Evolutionary conservation across 2,888 invertebrate species (phyloP).

Genomic region (Epirrita christyi): DNA sequence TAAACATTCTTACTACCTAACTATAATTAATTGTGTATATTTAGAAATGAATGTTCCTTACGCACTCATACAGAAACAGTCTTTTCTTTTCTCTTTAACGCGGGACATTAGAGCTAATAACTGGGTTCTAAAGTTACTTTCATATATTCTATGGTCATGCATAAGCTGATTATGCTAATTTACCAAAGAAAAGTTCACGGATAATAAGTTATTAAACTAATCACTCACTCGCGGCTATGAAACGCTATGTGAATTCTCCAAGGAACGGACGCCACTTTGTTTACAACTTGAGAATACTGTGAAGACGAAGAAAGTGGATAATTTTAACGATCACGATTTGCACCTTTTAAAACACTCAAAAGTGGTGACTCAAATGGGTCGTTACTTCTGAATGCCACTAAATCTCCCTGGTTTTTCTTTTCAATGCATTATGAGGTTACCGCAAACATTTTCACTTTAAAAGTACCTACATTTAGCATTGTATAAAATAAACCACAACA

Average conservation of each 20-base stretch:
- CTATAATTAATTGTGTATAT: too few species aligned
- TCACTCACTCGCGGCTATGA: slow-evolving; percentile 26
- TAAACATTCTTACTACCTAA: too few species aligned
- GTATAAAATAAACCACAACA: background rate
- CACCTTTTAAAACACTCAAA: too few species aligned
- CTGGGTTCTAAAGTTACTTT: slow-evolving; percentile 4
- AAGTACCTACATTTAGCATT: too few species aligned
- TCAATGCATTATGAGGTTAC: too few species aligned
- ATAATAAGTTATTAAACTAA: slow-evolving; percentile 28
- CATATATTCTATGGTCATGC: background rate
- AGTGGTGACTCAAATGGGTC: too few species aligned
- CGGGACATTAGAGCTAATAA: slow-evolving; percentile 2
- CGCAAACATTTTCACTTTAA: too few species aligned
- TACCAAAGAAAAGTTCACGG: slow-evolving; percentile 22
- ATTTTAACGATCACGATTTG: too few species aligned
- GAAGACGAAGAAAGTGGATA: too few species aligned
- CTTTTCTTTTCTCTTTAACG: slow-evolving; percentile 6
- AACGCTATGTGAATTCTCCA: slow-evolving; percentile 26
- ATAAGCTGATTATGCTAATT: slow-evolving; percentile 29
- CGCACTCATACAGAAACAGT: slow-evolving; percentile 6
- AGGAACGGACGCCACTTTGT: background rate
- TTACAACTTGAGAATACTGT: too few species aligned
- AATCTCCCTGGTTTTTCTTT: too few species aligned
- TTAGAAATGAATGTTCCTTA: background rate
- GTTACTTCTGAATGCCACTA: too few species aligned